Percentiles rank a stretch among this genome's conserved stretches.
Evolutionary conservation across 2,113 vertebrate species (phyloP).

Genomic region (Orthonyx spaldingii): DNA sequence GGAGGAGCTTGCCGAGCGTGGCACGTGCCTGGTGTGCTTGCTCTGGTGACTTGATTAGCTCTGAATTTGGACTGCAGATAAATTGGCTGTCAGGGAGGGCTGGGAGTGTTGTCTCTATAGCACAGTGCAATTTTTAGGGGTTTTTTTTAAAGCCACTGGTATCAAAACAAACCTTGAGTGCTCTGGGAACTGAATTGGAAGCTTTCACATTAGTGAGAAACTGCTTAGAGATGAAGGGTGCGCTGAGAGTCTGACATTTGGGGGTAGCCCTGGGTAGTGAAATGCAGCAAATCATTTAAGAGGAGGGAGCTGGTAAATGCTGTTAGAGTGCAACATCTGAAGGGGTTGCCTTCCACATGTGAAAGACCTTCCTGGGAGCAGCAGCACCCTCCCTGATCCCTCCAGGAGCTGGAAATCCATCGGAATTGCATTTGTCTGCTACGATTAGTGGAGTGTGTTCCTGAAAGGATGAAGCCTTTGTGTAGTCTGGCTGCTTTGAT

Average conservation of each 20-base stretch:
- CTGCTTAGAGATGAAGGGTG: neutral
- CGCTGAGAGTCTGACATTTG: neutral
- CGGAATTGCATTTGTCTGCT: neutral
- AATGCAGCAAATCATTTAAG: neutral
- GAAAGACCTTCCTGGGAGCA: neutral
- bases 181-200: neutral
- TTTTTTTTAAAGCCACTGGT: neutral
- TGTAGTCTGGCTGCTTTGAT: neutral
- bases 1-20: neutral
- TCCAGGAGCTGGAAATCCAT: neutral
- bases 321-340: neutral
- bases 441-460: neutral
- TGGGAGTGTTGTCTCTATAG: neutral
- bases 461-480: neutral
- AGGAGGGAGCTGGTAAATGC: neutral
- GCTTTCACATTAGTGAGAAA: neutral
- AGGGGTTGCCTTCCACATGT: neutral
- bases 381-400: neutral
- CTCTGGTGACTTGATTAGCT: conserved; percentile 24
- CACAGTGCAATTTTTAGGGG: neutral
- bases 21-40: neutral
- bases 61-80: conserved; percentile 22
- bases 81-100: conserved; percentile 17
- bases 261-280: neutral
- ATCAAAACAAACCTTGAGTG: conserved; percentile 10